phyloP scores from a whole-genome alignment of 2,888 invertebrate species.

The Aphidius colemani region DNA sequence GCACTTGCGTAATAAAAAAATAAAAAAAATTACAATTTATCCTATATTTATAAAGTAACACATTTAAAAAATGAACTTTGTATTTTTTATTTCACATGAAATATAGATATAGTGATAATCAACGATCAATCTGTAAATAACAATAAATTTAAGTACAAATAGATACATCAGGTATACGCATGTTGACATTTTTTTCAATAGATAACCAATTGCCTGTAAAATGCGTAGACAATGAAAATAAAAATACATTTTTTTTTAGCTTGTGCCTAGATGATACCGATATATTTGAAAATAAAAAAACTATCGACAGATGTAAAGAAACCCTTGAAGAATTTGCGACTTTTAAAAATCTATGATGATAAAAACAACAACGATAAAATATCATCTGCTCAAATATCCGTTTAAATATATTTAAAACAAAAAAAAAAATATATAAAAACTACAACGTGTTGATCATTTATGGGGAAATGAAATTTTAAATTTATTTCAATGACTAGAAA shows the following conservation, averaged over 20 bases:
- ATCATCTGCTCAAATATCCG: slow-evolving; percentile 5
- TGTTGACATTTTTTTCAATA: slow-evolving; percentile 36
- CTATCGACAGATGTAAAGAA: slow-evolving; percentile 28
- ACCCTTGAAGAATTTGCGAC: slow-evolving; percentile 13
- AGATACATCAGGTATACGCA: too few species aligned
- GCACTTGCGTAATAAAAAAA: slow-evolving; percentile 52
- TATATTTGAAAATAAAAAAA: slow-evolving; percentile 4
- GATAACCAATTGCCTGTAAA: slow-evolving; percentile 57
- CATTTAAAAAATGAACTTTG: slow-evolving; percentile 17
- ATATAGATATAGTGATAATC: slow-evolving; percentile 31
- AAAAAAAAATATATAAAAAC: too few species aligned
- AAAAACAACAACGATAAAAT: slow-evolving; percentile 13
- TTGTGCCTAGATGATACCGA: slow-evolving; percentile 20
- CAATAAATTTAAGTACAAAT: slow-evolving; percentile 1
- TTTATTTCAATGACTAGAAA: too few species aligned
- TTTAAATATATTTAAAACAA: background rate
- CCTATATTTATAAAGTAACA: slow-evolving; percentile 7
- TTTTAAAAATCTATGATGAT: slow-evolving; percentile 1
- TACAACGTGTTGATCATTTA: background rate
- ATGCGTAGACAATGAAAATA: slow-evolving; percentile 53
- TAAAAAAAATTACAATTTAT: slow-evolving; percentile 14
- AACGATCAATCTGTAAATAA: slow-evolving; percentile 56
- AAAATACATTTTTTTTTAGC: slow-evolving; percentile 18
- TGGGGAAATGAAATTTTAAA: too few species aligned
- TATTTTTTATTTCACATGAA: slow-evolving; percentile 1